Base-by-base conservation (phyloP, 2,888 invertebrate genomes). In the Calliscelio sp. region DNA sequence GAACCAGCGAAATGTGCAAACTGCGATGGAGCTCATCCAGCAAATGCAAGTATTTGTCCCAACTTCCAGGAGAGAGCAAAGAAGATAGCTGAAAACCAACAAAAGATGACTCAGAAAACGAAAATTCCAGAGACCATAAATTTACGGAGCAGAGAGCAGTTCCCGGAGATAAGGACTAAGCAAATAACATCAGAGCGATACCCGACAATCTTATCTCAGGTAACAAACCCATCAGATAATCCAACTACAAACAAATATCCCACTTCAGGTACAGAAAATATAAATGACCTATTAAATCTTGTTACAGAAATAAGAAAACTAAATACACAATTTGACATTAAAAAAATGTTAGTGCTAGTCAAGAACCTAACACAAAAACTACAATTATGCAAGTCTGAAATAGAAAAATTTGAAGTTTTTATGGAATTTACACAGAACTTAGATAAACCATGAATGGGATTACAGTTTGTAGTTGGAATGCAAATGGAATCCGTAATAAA, bases 1-100 rank as follows among this genome's bases (percentile, higher is more conserved):
- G 46, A 51, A 14, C 86, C 89, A 18, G 87, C 89, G 0, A 90
- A 85, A 84, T 91, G 90, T 63, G 87, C 77, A 0, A 90, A 90
- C 53, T 91, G 89, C 70, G 78, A 57, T 6, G 87, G 82, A 6
- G 77, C 83, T 20, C 89, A 91, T 59, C 87, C 90, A 18, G 89
- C 89, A 1, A 90, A 89, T 51, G 85, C 84, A 7, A 81, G 79
- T 10, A 74, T 71, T 1, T 89, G 89, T 8, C 5, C 63, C n/a
- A 20, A 11, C 1, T 59, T 35, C 24, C 35, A n/a, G 18, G 16
- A 10, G 10, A 5, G 32, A 32, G 32, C 10, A 32, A 10, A 32
- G 5, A 32, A 32, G 32, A 32, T 32, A 32, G n/a, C n/a, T n/a
- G n/a, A n/a, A n/a, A 7, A 32, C 10, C 32, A 32, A 32, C 32